Evolutionary conservation across 2,113 vertebrate species (phyloP).

Genomic region (Phalacrocorax aristotelis): DNA sequence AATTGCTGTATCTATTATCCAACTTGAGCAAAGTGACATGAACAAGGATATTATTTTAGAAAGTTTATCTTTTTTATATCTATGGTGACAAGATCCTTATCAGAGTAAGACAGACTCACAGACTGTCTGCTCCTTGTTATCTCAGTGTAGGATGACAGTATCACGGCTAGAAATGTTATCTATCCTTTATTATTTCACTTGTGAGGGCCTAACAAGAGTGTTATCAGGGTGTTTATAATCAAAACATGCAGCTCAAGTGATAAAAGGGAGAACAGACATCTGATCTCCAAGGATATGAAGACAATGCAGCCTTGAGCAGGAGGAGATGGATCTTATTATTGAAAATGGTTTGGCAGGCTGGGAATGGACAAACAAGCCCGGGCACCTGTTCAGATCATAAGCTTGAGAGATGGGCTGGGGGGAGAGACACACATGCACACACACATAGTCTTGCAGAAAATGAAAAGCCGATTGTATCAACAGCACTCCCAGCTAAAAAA

Average conservation of each 20-base stretch:
- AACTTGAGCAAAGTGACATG: conserved; percentile 62
- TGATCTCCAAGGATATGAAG: conserved; percentile 71
- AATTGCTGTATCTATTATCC: conserved; percentile 6
- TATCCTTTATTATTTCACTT: conserved; percentile 70
- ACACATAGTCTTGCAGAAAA: not conserved
- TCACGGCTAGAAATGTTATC: conserved; percentile 64
- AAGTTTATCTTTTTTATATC: conserved; percentile 74
- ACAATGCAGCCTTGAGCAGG: conserved; percentile 64
- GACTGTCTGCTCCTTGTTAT: conserved; percentile 61
- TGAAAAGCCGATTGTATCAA: conserved; percentile 35
- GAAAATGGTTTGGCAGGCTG: conserved; percentile 66
- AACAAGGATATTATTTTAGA: conserved; percentile 72
- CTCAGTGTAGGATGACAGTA: conserved; percentile 59
- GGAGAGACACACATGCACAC: not conserved
- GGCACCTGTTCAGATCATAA: conserved; percentile 42
- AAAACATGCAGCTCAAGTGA: conserved; percentile 63
- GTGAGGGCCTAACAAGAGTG: conserved; percentile 61
- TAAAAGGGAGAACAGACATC: conserved; percentile 66
- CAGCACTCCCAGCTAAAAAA: conserved; percentile 49
- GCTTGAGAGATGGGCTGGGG: conserved; percentile 29
- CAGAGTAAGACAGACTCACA: not conserved
- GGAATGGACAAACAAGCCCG: conserved; percentile 52
- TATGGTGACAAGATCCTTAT: conserved; percentile 69
- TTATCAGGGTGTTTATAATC: conserved; percentile 72
- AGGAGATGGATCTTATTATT: conserved; percentile 65